These are phyloP conservation scores for Drosophila tanythrix DNA, from an alignment of 2,888 invertebrate species.

Conservation along the genomic window DNA sequence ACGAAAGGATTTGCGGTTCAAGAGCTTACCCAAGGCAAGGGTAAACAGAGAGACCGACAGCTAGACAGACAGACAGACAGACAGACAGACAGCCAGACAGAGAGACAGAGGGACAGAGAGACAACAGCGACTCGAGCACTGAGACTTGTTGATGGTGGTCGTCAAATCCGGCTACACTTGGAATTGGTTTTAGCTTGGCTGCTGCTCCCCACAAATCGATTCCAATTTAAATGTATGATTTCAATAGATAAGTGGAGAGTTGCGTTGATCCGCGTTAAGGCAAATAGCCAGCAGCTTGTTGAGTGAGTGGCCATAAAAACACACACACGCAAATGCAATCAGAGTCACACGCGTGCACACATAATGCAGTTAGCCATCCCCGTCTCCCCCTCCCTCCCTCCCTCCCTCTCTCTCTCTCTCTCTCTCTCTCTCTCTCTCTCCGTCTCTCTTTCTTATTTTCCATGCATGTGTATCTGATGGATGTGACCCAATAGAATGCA, in stretches of 20 bases:
- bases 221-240: constrained; percentile 71
- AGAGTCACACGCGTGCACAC: constrained; percentile 26
- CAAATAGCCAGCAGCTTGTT: constrained; percentile 33
- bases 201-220: constrained; percentile 58
- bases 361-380: constrained; percentile 65
- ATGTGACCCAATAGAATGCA: constrained; percentile 59
- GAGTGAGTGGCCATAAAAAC: constrained; percentile 42
- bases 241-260: constrained; percentile 47
- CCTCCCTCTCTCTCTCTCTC: fast-evolving
- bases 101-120: not conserved
- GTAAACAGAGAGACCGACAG: constrained; percentile 12
- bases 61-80: not conserved
- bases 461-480: constrained; percentile 47
- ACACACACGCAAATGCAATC: constrained; percentile 11
- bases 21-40: constrained; percentile 50
- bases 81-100: not conserved
- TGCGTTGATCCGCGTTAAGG: constrained; percentile 6
- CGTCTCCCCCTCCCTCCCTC: not conserved
- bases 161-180: constrained; percentile 45
- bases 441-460: not conserved
- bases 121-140: constrained; percentile 9
- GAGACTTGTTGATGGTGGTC: constrained; percentile 67
- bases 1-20: constrained; percentile 66
- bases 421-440: not conserved
- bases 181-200: constrained; percentile 11